phyloP scores from a whole-genome alignment of 1,140 invertebrate genomes.

The Plectus sambesii region DNA sequence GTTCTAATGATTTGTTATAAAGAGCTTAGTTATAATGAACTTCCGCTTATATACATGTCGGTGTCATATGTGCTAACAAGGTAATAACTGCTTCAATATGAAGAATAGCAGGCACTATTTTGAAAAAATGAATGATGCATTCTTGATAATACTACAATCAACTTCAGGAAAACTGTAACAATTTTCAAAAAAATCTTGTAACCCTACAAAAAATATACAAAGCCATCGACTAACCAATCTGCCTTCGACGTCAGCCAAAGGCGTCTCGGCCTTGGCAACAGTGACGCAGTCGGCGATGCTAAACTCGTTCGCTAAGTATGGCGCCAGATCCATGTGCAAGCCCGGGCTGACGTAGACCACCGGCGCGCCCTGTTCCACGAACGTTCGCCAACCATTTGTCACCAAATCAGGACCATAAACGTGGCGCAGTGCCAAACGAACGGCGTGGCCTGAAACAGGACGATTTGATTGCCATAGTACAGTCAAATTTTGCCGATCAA shows the following conservation, averaged over 20 bases:
- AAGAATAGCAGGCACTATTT: too few relatives aligned
- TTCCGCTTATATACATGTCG: too few relatives aligned
- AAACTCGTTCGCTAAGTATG: constrained; percentile 22
- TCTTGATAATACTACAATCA: too few relatives aligned
- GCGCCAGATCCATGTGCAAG: constrained; percentile 22
- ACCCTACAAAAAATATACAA: constrained; percentile 16
- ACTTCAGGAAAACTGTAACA: too few relatives aligned
- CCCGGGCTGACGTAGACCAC: constrained; percentile 26
- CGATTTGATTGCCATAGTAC: too few relatives aligned
- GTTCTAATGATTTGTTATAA: too few relatives aligned
- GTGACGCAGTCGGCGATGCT: constrained; percentile 25
- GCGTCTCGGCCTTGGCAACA: constrained; percentile 19
- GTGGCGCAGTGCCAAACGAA: constrained; percentile 19
- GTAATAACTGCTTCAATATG: too few relatives aligned
- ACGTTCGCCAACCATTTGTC: constrained; percentile 23
- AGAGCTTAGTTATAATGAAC: too few relatives aligned
- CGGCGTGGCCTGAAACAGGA: constrained; percentile 21
- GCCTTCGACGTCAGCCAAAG: constrained; percentile 23
- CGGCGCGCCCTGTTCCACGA: constrained; percentile 25
- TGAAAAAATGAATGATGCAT: too few relatives aligned
- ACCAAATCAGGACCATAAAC: constrained; percentile 20
- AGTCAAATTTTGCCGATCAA: too few relatives aligned
- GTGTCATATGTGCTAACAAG: too few relatives aligned
- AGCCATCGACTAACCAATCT: constrained; percentile 20
- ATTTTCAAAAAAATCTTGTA: too few relatives aligned